Evolutionary conservation across 2,888 invertebrate genomes (phyloP), one percentile per base, ranked within the genome.

Genomic region (Argynnis bischoffii): DNA sequence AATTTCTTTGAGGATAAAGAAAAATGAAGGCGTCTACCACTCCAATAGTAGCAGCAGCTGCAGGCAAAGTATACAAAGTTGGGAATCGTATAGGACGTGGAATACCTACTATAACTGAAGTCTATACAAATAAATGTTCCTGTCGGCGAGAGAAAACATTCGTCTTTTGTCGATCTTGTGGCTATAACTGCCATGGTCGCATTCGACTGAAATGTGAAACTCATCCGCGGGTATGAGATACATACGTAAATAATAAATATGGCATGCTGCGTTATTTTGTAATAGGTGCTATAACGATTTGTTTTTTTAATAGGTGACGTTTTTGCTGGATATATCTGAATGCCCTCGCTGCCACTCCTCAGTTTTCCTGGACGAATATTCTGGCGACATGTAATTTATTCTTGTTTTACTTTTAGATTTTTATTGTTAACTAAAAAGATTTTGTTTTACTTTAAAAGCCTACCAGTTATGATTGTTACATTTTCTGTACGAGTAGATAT

Each of bases 291-390:
- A n/a, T 60, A 46, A 61, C n/a, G 26, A 55, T 35, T 51, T 11
- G 61, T 48, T 72, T 76, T 75, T 48, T 48, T 86, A 86, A 35
- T 86, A 94, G 94, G 89, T 92, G 6, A 88, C 89, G 47, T 94
- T 93, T 73, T 77, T 94, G 26, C 76, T 90, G 72, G 94, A 94
- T 67, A 88, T 93, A 66, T 73, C 88, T 0, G 89, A 91, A 66
- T 94, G 94, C 71, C 93, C 93, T 4, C 83, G 88, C 11, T 94
- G 94, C 78, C 88, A 85, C 66, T 89, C 89, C 14, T 72, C 88
- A 26, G 79, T 81, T 18, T 90, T 86, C 73, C 74, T 92, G 69
- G 92, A 92, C 76, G 92, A 92, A 78, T 86, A 87, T 71, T 71
- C 69, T 64, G 79, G 76, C 70, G 64, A 71, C 51, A 68, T 60